Evolutionary conservation across 2,113 vertebrate species (phyloP).

Genomic region (Promerops cafer): DNA sequence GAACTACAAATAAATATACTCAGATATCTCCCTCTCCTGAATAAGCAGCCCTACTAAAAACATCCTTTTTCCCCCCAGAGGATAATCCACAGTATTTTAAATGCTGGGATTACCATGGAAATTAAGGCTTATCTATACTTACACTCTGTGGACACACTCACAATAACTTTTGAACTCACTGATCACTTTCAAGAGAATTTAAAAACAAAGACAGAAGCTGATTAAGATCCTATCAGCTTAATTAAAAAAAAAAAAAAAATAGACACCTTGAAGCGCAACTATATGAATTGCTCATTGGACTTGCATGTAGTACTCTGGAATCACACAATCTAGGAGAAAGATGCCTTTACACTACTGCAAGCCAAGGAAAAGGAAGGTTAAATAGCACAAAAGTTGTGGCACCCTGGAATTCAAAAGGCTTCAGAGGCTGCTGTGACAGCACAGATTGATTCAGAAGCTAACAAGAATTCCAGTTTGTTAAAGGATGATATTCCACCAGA

Average conservation of each 20-base stretch:
- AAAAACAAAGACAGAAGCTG: not conserved
- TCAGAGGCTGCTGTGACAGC: not conserved
- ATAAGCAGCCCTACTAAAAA: not conserved
- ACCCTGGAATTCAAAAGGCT: not conserved
- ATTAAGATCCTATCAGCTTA: not conserved
- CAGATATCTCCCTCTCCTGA: not conserved
- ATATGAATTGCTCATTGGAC: not conserved
- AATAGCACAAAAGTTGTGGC: not conserved
- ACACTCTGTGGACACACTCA: not conserved
- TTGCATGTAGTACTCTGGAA: not conserved
- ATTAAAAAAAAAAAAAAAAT: not conserved
- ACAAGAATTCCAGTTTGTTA: not conserved
- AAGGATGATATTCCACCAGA: not conserved
- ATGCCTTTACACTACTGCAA: not conserved
- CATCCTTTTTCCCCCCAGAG: not conserved
- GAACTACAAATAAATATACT: not conserved
- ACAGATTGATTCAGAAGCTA: not conserved
- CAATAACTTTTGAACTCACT: not conserved
- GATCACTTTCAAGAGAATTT: not conserved
- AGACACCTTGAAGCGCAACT: not conserved
- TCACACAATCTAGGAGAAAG: not conserved
- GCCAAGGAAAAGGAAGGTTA: not conserved
- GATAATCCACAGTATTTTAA: not conserved
- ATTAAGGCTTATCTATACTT: not conserved
- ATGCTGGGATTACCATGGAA: not conserved